These are phyloP conservation scores for Agriopis aurantiaria DNA, from an alignment of 2,888 invertebrate species.

Conservation along the genomic window DNA sequence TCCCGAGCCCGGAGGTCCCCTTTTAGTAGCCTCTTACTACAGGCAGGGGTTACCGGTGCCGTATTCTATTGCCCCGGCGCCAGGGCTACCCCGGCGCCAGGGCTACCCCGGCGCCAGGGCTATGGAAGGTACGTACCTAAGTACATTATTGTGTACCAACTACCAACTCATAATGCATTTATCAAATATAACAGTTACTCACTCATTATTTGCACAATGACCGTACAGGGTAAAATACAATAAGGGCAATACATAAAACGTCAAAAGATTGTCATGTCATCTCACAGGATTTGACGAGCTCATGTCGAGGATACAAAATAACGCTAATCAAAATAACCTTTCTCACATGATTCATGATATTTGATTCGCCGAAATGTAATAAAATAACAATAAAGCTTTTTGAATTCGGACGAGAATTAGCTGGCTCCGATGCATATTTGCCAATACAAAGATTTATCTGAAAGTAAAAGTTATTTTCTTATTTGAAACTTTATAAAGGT, in stretches of 20 bases:
- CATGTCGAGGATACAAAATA: constrained; percentile 22
- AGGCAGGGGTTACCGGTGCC: too few relatives aligned
- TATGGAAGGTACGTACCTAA: too few relatives aligned
- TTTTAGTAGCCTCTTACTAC: too few relatives aligned
- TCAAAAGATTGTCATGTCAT: constrained; percentile 18
- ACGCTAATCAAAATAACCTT: constrained; percentile 30
- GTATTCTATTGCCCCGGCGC: too few relatives aligned
- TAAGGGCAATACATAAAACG: background rate
- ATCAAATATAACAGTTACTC: constrained; percentile 15
- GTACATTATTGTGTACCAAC: background rate
- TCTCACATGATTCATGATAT: constrained; percentile 11
- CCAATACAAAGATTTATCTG: background rate
- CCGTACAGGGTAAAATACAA: constrained; percentile 3
- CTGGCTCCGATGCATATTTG: background rate
- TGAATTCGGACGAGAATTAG: constrained; percentile 1
- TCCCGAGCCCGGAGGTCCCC: too few relatives aligned
- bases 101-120: too few relatives aligned
- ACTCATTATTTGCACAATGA: constrained; percentile 26
- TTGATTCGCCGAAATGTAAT: constrained; percentile 11
- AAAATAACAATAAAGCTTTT: constrained; percentile 25
- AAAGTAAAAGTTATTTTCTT: background rate
- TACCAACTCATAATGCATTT: constrained; percentile 15
- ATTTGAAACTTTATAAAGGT: background rate
- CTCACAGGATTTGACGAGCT: constrained; percentile 12
- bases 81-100: too few relatives aligned